Conservation (phyloP, 2,888 invertebrate species). For the Hipparchia sbordonii region DNA sequence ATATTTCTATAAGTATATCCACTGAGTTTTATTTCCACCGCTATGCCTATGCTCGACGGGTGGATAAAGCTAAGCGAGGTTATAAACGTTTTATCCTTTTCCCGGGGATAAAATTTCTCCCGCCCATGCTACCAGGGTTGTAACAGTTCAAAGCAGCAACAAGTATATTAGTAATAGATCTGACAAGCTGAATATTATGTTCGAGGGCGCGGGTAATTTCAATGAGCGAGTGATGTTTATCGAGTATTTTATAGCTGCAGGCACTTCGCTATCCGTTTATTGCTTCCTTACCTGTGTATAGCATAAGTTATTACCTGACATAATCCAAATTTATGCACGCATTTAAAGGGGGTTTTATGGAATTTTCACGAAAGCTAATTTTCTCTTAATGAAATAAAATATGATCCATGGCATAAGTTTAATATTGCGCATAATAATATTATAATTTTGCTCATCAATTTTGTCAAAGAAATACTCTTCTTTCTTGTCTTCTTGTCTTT, state of each 20-base stretch:
- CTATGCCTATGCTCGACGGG: too few species aligned
- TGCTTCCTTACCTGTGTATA: background rate
- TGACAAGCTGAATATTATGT: constrained; percentile 2
- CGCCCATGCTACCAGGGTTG: too few species aligned
- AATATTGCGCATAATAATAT: background rate
- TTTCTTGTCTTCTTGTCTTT: too few species aligned
- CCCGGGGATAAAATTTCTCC: too few species aligned
- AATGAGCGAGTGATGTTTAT: constrained; percentile 6
- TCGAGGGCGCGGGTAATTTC: background rate
- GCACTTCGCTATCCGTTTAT: background rate
- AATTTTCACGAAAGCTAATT: background rate
- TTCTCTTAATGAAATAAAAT: background rate
- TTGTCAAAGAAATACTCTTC: too few species aligned
- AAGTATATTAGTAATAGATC: background rate
- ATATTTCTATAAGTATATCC: too few species aligned
- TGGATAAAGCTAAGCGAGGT: too few species aligned
- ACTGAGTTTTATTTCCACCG: too few species aligned
- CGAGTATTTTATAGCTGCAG: background rate
- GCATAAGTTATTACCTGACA: background rate
- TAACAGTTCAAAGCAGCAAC: background rate
- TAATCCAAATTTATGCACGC: background rate
- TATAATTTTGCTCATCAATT: background rate
- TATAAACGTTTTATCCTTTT: too few species aligned
- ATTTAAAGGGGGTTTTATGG: background rate
- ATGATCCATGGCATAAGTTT: background rate